phyloP scores from a whole-genome alignment of 2,113 vertebrate genomes.

The Rostratula benghalensis region DNA sequence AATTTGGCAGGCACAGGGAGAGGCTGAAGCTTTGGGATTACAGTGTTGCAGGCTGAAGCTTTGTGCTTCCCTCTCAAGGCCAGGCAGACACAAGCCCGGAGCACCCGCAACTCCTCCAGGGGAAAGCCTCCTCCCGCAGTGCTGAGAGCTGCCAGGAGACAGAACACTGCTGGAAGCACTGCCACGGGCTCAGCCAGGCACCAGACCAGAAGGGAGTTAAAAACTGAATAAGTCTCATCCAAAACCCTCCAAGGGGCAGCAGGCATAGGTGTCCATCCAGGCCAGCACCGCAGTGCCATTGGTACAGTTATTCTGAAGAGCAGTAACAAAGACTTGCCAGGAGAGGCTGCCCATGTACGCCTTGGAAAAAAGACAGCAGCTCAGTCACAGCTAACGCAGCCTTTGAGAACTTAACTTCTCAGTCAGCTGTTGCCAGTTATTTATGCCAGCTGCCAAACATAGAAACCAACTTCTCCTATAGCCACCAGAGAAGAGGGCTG shows the following conservation, averaged over 20 bases:
- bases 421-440: not conserved
- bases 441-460: not conserved
- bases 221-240: not conserved
- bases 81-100: not conserved
- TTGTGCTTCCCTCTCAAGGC: not conserved
- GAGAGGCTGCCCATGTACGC: not conserved
- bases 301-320: not conserved
- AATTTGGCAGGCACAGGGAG: constrained; percentile 18
- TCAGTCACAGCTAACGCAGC: not conserved
- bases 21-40: constrained; percentile 33
- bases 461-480: not conserved
- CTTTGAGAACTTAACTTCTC: not conserved
- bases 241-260: not conserved
- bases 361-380: not conserved
- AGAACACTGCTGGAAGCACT: not conserved
- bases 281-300: not conserved
- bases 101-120: not conserved
- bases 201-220: accelerated
- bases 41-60: not conserved
- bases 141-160: not conserved
- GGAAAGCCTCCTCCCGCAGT: not conserved
- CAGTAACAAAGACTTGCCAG: not conserved
- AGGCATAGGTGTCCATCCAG: not conserved
- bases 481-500: not conserved
- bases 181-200: accelerated